Evolutionary conservation across 2,113 vertebrate species (phyloP).

Genomic region (Gnathonemus echidnorhynchus): DNA sequence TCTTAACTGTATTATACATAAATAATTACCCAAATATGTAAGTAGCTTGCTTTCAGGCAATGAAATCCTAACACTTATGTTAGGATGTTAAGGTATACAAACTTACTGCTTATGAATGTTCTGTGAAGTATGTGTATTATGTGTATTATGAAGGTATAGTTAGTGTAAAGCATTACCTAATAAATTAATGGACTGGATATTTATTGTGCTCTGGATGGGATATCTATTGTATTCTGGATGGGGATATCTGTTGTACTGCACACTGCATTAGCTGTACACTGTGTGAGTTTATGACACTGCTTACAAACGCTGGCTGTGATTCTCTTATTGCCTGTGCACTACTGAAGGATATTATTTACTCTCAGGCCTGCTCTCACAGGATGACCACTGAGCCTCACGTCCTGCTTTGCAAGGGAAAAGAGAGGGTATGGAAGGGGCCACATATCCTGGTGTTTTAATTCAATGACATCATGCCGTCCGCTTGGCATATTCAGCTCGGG

Average conservation of each 20-base stretch:
- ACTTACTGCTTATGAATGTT: too few relatives aligned
- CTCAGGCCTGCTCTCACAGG: constrained; percentile 42
- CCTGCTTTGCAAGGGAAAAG: constrained; percentile 57
- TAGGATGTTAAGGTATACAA: too few relatives aligned
- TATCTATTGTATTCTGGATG: not conserved
- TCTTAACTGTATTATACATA: not conserved
- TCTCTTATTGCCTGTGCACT: not conserved
- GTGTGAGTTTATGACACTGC: not conserved
- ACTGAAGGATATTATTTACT: constrained; percentile 13
- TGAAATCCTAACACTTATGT: too few relatives aligned
- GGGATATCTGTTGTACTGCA: not conserved
- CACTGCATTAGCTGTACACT: not conserved
- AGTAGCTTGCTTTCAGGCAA: too few relatives aligned
- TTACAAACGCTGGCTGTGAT: not conserved
- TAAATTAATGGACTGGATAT: not conserved
- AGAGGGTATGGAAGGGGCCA: constrained; percentile 40
- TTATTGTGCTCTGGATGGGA: not conserved
- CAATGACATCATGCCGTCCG: constrained; percentile 39
- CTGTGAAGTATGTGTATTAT: too few relatives aligned
- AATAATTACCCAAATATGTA: too few relatives aligned
- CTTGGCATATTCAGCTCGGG: constrained; percentile 25
- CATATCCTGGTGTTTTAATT: constrained; percentile 29
- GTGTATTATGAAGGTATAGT: not conserved
- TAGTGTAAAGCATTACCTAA: not conserved
- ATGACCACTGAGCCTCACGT: constrained; percentile 53